These are phyloP conservation scores for Mormyrops boulengeri DNA, from an alignment of 2,797 vertebrate species.

Conservation along the genomic window DNA sequence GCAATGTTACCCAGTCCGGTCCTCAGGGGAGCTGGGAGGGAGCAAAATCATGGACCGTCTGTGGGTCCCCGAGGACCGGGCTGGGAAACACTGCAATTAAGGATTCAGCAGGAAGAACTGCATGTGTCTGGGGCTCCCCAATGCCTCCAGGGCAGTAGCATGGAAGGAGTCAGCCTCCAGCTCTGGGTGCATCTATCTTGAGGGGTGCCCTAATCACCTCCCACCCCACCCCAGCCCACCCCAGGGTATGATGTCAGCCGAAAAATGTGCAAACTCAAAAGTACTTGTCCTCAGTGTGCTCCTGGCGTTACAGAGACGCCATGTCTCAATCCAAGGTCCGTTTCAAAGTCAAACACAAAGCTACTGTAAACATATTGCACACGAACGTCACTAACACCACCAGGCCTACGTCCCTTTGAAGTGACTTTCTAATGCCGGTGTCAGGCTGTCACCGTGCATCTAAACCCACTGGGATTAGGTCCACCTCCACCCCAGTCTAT, in stretches of 20 bases:
- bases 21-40: not conserved
- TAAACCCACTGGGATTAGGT: not conserved
- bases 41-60: not conserved
- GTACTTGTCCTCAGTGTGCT: constrained; percentile 5
- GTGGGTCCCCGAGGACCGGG: not conserved
- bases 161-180: not conserved
- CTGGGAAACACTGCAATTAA: not conserved
- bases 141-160: not conserved
- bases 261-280: not conserved
- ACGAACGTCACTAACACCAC: constrained; percentile 7
- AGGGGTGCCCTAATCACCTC: not conserved
- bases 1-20: not conserved
- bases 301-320: not conserved
- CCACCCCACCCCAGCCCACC: not conserved
- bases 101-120: not conserved
- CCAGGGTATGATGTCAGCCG: not conserved
- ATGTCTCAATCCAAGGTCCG: constrained; percentile 7
- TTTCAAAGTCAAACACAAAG: constrained; percentile 10
- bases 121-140: too few species aligned
- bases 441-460: not conserved
- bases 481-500: not conserved
- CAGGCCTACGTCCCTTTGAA: constrained; percentile 22
- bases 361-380: constrained; percentile 27
- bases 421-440: constrained; percentile 7
- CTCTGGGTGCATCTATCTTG: not conserved